Evolutionary conservation across 2,797 vertebrate species (phyloP), one percentile per base, ranked within the genome.

Genomic region (Acanthurus tractus): DNA sequence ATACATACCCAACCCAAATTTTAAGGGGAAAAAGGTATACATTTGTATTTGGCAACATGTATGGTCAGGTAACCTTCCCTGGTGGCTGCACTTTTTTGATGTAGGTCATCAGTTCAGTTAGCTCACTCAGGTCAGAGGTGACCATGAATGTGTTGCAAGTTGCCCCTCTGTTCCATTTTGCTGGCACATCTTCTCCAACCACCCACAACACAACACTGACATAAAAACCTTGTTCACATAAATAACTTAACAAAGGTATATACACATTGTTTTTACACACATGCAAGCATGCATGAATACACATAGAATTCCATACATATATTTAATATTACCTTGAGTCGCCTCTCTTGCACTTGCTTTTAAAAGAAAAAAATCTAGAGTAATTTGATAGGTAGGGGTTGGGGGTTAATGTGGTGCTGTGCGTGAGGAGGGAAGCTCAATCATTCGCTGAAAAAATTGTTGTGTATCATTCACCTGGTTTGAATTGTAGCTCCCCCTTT

Each of bases 401-500:
- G 45, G 78, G 65, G 66, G 7, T 3, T 55, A 86, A 95, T 94
- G 95, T 95, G 94, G 94, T 79, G 71, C 66, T 54, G 65, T 46
- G 67, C 20, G 42, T 3, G 38, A 89, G 23, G 18, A 13, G 25
- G 25, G 25, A 2, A 25, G 25, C 25, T 25, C 25, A 25, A 25
- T 25, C 25, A 25, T 25, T 25, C 25, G 25, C 25, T 25, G 25
- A 92, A 93, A 83, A 93, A 92, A 93, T 44, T 92, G 95, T 82
- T 93, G 94, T 96, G 96, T 98, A 97, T 97, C 97, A 97, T 97
- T 97, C 97, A 98, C 97, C 97, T 98, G 97, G 98, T 98, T 98
- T 97, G 96, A 97, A 99, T 98, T 97, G 97, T 97, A 95, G 94
- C 96, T 96, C 95, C 78, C 55, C 56, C 15, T 96, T 96, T 97